Conservation (phyloP, 1,140 invertebrate genomes). For the Brachionus plicatilis region DNA sequence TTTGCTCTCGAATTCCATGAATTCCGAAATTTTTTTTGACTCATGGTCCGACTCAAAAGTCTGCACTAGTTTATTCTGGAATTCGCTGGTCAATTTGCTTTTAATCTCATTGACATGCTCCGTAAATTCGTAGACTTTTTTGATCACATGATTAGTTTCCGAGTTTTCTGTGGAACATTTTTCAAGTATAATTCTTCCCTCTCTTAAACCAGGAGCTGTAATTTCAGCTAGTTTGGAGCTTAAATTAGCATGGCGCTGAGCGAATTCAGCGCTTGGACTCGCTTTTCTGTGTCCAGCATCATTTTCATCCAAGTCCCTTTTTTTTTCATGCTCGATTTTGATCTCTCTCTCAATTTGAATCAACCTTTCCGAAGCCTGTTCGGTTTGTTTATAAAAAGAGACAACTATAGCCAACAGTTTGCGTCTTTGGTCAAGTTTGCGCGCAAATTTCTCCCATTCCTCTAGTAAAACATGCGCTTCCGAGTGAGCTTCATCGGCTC, state of each 20-base stretch:
- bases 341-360: constrained; percentile 41
- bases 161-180: constrained; percentile 61
- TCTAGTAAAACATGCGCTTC: constrained; percentile 69
- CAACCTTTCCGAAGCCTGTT: constrained; percentile 53
- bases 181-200: constrained; percentile 69
- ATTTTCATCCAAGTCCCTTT: constrained; percentile 69
- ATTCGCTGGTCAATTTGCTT: neutral
- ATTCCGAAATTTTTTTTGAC: neutral
- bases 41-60: neutral
- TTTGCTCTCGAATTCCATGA: constrained; percentile 66
- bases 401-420: constrained; percentile 65
- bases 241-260: constrained; percentile 64
- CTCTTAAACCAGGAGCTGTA: constrained; percentile 61
- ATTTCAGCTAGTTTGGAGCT: constrained; percentile 64
- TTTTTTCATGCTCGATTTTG: constrained; percentile 23
- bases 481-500: constrained; percentile 61
- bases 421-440: constrained; percentile 67
- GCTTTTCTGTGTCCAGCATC: constrained; percentile 63
- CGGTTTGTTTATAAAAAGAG: constrained; percentile 68
- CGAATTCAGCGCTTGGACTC: constrained; percentile 63
- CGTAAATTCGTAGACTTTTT: constrained; percentile 46
- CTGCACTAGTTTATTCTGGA: neutral
- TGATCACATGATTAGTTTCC: constrained; percentile 63
- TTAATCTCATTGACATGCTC: constrained; percentile 31
- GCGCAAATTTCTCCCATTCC: constrained; percentile 67